Evolutionary conservation across 2,797 vertebrate species (phyloP).

Genomic region (Serranus cabrilla): DNA sequence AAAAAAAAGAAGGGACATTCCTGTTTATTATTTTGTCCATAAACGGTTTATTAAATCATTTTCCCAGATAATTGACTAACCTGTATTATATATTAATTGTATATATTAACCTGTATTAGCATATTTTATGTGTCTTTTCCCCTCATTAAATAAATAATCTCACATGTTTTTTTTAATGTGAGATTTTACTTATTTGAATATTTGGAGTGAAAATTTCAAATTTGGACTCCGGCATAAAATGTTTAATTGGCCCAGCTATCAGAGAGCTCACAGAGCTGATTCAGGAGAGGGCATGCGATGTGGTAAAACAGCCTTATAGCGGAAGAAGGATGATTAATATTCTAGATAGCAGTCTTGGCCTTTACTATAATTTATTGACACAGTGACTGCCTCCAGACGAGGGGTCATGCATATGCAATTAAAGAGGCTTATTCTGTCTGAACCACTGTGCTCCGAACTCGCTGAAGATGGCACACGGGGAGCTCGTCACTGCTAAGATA

Average conservation of each 20-base stretch:
- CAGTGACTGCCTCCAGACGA: constrained; percentile 73
- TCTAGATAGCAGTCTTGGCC: constrained; percentile 63
- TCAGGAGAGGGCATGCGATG: constrained; percentile 8
- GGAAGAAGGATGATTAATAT: constrained; percentile 62
- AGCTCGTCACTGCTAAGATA: constrained; percentile 59
- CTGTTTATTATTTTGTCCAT: neutral
- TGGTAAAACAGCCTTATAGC: constrained; percentile 46
- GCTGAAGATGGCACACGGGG: constrained; percentile 33
- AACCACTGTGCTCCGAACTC: constrained; percentile 42
- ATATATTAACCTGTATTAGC: too few relatives aligned
- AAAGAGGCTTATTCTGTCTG: constrained; percentile 61
- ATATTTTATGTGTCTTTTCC: neutral
- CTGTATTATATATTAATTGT: neutral
- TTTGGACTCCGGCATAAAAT: neutral
- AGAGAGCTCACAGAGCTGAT: constrained; percentile 23
- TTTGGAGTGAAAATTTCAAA: neutral
- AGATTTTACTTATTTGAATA: neutral
- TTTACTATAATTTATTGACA: constrained; percentile 72
- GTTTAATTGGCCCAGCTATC: neutral
- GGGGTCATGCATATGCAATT: constrained; percentile 75
- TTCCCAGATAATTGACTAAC: neutral
- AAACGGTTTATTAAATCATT: neutral
- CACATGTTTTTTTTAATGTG: neutral
- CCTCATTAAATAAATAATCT: neutral
- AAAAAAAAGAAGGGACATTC: neutral